Conservation (phyloP, 2,113 vertebrate genomes). For the Sturnira hondurensis region DNA sequence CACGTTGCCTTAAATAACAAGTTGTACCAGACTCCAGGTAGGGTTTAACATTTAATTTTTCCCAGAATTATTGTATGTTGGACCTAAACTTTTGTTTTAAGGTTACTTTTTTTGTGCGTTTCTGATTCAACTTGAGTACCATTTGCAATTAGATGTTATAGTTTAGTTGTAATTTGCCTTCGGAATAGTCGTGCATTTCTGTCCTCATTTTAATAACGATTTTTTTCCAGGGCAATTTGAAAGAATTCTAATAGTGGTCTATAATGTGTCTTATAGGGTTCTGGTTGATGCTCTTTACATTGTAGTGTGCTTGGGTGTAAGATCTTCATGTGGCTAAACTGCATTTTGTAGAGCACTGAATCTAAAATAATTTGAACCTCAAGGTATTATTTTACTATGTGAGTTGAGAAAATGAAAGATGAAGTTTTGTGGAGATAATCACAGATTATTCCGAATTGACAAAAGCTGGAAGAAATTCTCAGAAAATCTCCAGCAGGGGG, state of each 20-base stretch:
- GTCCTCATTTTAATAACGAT: neutral
- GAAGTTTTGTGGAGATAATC: neutral
- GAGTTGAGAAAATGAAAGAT: neutral
- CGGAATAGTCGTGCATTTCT: neutral
- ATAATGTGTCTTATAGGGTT: neutral
- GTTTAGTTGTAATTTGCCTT: neutral
- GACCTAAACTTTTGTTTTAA: neutral
- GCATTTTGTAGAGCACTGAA: neutral
- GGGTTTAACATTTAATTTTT: neutral
- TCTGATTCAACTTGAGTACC: neutral
- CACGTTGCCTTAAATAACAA: neutral
- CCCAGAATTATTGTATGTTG: neutral
- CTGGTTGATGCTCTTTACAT: neutral
- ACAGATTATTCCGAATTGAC: neutral
- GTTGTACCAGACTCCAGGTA: neutral
- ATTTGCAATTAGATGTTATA: neutral
- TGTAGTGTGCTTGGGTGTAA: neutral
- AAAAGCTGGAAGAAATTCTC: neutral
- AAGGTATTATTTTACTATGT: neutral
- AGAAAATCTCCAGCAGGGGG: conserved; percentile 10
- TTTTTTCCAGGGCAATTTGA: neutral
- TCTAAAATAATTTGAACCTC: neutral
- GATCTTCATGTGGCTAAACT: neutral
- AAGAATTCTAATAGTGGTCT: neutral
- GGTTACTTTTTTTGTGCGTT: neutral